Evolutionary conservation across 1,140 invertebrate species (phyloP).

Genomic region (Drosophila pandora): DNA sequence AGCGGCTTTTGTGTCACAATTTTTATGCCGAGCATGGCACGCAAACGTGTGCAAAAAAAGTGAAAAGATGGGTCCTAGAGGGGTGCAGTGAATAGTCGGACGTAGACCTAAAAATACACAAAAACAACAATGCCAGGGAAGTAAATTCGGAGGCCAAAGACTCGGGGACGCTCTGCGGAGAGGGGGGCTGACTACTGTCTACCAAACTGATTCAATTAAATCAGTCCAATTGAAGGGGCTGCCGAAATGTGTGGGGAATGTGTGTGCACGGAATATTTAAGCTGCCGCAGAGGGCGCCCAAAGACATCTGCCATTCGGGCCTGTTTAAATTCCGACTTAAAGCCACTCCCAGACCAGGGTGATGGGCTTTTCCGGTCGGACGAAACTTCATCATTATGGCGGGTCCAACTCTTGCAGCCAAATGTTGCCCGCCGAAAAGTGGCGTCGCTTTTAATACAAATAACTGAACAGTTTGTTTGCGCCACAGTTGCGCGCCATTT

Average conservation of each 20-base stretch:
- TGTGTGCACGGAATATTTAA: conserved; percentile 75
- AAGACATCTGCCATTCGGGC: conserved; percentile 1
- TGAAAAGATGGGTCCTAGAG: conserved; percentile 18
- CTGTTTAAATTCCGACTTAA: conserved; percentile 74
- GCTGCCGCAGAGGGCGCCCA: conserved; percentile 41
- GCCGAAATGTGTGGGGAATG: conserved; percentile 61
- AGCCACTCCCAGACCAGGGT: conserved; percentile 10
- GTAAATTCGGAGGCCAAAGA: conserved; percentile 61
- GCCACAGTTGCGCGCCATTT: conserved; percentile 74
- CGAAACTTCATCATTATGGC: conserved; percentile 64
- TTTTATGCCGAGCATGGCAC: conserved; percentile 79
- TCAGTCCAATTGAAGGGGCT: conserved; percentile 79
- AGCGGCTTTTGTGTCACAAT: conserved; percentile 79
- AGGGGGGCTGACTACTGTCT: conserved; percentile 9
- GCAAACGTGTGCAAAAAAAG: conserved; percentile 70
- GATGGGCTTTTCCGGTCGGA: conserved; percentile 10
- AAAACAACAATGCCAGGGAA: conserved; percentile 41
- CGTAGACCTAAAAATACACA: conserved; percentile 43
- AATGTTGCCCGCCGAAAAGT: conserved; percentile 63
- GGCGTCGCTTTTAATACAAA: conserved; percentile 75
- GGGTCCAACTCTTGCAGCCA: conserved; percentile 39
- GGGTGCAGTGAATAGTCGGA: conserved; percentile 56
- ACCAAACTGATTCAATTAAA: conserved; percentile 80
- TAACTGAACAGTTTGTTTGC: conserved; percentile 78
- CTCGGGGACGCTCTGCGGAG: neutral